Percentiles rank a stretch among this genome's conserved stretches.
These are phyloP conservation scores for Eretmodus cyanostictus DNA, from an alignment of 2,113 vertebrate genomes.

Conservation along the genomic window DNA sequence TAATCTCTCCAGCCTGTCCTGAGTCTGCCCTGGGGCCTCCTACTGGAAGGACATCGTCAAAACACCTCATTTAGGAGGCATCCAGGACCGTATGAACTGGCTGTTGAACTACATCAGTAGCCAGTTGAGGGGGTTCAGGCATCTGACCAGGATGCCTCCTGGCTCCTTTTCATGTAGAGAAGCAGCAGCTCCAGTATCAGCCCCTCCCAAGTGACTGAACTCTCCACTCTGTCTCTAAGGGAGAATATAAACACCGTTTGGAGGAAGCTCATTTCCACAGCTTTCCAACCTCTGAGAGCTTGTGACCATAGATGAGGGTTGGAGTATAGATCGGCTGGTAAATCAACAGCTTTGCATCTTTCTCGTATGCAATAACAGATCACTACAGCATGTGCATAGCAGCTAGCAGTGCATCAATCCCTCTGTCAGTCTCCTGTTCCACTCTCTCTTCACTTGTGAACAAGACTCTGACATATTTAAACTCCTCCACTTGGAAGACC, in stretches of 20 bases:
- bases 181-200: neutral
- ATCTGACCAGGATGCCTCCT: neutral
- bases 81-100: neutral
- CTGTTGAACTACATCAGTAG: neutral
- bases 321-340: neutral
- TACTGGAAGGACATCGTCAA: neutral
- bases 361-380: neutral
- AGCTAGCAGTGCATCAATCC: neutral
- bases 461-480: neutral
- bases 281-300: neutral
- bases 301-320: neutral
- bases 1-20: neutral
- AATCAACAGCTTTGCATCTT: neutral
- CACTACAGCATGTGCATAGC: neutral
- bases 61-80: neutral
- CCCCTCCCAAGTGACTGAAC: neutral
- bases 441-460: neutral
- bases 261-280: neutral
- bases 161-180: neutral
- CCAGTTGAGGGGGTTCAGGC: neutral
- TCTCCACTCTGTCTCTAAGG: neutral
- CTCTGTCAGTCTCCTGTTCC: neutral
- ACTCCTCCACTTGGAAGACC: neutral
- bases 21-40: neutral
- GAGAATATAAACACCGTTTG: accelerated